Conservation (phyloP, 2,113 vertebrate genomes). For the Pyrgilauda ruficollis region DNA sequence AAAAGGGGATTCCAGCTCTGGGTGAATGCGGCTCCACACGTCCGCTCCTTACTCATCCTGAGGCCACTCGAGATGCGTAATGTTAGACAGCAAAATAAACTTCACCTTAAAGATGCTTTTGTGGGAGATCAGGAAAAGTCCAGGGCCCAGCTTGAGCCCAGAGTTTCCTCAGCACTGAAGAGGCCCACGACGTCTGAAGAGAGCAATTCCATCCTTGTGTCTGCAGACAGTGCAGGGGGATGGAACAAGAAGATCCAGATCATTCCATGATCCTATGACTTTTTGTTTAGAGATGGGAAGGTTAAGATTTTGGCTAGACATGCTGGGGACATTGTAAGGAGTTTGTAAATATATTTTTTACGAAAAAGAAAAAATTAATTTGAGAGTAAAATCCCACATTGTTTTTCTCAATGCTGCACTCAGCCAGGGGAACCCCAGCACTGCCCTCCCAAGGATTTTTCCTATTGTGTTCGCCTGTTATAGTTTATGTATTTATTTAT, state of each 20-base stretch:
- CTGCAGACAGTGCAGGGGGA: background rate
- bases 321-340: background rate
- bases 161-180: background rate
- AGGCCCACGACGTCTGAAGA: rapidly evolving
- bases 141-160: background rate
- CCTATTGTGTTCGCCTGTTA: background rate
- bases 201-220: background rate
- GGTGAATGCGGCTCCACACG: background rate
- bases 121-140: background rate
- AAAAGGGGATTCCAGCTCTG: background rate
- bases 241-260: background rate
- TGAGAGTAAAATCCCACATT: background rate
- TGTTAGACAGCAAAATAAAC: background rate
- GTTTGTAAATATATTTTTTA: background rate
- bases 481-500: background rate
- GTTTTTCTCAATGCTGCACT: background rate
- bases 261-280: background rate
- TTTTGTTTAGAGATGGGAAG: background rate
- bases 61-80: background rate
- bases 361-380: background rate
- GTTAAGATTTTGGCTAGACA: background rate
- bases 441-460: background rate
- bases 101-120: background rate
- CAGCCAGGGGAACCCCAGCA: background rate
- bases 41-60: slow-evolving; percentile 12